A percentile compares a stretch with the other conserved stretches of the same genome.
These are phyloP conservation scores for Tetragonula clypearis DNA, from an alignment of 1,140 invertebrate genomes.

Conservation along the genomic window DNA sequence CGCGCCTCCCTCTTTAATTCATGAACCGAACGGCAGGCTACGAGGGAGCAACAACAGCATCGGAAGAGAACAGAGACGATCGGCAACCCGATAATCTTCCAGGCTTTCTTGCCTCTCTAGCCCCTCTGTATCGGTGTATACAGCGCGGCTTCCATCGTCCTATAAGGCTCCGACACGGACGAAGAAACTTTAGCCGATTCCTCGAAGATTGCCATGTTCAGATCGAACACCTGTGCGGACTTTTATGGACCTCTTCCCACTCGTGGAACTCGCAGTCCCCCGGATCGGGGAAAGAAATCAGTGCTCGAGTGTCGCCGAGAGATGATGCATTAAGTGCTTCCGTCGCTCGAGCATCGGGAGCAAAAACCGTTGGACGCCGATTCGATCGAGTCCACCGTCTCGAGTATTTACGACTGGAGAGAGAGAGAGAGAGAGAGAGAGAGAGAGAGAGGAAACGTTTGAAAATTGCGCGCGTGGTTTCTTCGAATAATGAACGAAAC, in stretches of 20 bases:
- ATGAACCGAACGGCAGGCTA: conserved; percentile 61
- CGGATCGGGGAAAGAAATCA: conserved; percentile 45
- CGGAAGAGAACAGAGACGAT: not conserved
- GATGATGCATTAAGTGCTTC: conserved; percentile 55
- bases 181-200: conserved; percentile 66
- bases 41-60: too few species aligned
- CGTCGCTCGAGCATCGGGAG: not conserved
- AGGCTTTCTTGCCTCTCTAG: conserved; percentile 52
- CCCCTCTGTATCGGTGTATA: not conserved
- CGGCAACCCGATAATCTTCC: conserved; percentile 41
- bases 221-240: conserved; percentile 72
- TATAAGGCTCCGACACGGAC: conserved; percentile 67
- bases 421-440: too few species aligned
- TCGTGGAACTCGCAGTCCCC: conserved; percentile 1
- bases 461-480: not conserved
- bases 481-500: conserved; percentile 2
- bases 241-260: conserved; percentile 60
- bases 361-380: not conserved
- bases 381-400: not conserved
- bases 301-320: conserved; percentile 49
- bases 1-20: conserved; percentile 76
- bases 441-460: not conserved
- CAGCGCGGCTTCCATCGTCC: conserved; percentile 45
- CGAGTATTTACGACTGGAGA: not conserved
- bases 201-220: conserved; percentile 70